Evolutionary conservation across 2,888 invertebrate species (phyloP).

Genomic region (Drosophila monieri): DNA sequence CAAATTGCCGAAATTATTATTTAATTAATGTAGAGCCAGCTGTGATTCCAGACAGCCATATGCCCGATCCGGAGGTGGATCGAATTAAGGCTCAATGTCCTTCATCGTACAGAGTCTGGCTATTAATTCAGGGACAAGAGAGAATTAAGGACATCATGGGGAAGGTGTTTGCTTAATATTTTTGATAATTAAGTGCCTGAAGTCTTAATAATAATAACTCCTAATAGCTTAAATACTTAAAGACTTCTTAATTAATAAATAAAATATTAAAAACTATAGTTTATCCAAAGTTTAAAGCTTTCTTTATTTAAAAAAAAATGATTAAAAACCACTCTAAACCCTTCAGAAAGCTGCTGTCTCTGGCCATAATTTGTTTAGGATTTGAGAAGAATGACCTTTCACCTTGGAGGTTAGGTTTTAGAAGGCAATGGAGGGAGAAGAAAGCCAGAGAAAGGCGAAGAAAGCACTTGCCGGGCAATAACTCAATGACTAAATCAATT

Average conservation of each 20-base stretch:
- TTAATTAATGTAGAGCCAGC: constrained; percentile 56
- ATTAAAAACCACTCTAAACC: background rate
- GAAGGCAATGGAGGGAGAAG: background rate
- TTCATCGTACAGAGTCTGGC: background rate
- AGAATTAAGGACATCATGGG: too few relatives aligned
- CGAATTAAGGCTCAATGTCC: background rate
- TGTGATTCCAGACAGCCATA: constrained; percentile 29
- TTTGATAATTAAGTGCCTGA: too few relatives aligned
- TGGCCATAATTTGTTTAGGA: too few relatives aligned
- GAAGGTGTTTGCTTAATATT: too few relatives aligned
- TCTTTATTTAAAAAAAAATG: too few relatives aligned
- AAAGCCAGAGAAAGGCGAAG: too few relatives aligned
- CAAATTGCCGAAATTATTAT: constrained; percentile 64
- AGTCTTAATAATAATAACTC: too few relatives aligned
- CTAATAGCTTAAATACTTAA: too few relatives aligned
- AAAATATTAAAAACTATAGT: too few relatives aligned
- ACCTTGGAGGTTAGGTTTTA: background rate
- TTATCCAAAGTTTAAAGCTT: too few relatives aligned
- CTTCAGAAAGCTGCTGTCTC: too few relatives aligned
- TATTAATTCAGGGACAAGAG: background rate
- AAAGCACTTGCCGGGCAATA: constrained; percentile 32
- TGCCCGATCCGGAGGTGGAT: constrained; percentile 1
- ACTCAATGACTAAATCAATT: constrained; percentile 64
- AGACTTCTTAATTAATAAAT: too few relatives aligned
- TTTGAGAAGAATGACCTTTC: constrained; percentile 4